Percentiles rank a stretch among this genome's conserved stretches.
Evolutionary conservation across 2,888 invertebrate species (phyloP).

Genomic region (Drosophila antonietae): DNA sequence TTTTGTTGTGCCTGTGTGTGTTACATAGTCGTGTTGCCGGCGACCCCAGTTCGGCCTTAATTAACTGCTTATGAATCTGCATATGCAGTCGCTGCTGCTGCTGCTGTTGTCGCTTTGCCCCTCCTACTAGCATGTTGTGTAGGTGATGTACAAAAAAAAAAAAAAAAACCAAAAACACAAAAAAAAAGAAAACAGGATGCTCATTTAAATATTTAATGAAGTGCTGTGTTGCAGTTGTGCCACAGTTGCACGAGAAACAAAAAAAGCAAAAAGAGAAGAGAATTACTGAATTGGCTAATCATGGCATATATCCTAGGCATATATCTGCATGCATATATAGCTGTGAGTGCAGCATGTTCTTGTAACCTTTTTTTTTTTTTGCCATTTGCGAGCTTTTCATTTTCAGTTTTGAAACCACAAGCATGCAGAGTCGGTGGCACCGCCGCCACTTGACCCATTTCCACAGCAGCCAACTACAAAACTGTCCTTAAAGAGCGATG

Average conservation of each 20-base stretch:
- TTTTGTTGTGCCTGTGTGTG: conserved; percentile 49
- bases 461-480: conserved; percentile 3
- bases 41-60: conserved; percentile 73
- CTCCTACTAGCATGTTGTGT: conserved; percentile 48
- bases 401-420: conserved; percentile 37
- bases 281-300: conserved; percentile 57
- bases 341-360: conserved; percentile 50
- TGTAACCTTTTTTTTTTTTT: conserved; percentile 70
- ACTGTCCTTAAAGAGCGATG: conserved; percentile 38
- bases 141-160: conserved; percentile 63
- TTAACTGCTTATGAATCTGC: conserved; percentile 81
- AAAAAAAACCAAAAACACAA: conserved; percentile 40
- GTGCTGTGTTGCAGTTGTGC: conserved; percentile 70
- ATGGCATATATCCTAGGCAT: conserved; percentile 48
- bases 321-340: not conserved
- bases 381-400: conserved; percentile 49
- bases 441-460: conserved; percentile 72
- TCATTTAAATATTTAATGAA: conserved; percentile 81
- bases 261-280: not conserved
- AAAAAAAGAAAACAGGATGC: conserved; percentile 73
- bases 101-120: conserved; percentile 22
- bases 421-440: conserved; percentile 2
- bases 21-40: conserved; percentile 56
- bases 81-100: conserved; percentile 62
- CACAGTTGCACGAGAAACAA: conserved; percentile 33